A percentile compares a stretch with the other conserved stretches of the same genome.
Conservation (phyloP, 2,113 vertebrate genomes). For the Myotis brandtii region DNA sequence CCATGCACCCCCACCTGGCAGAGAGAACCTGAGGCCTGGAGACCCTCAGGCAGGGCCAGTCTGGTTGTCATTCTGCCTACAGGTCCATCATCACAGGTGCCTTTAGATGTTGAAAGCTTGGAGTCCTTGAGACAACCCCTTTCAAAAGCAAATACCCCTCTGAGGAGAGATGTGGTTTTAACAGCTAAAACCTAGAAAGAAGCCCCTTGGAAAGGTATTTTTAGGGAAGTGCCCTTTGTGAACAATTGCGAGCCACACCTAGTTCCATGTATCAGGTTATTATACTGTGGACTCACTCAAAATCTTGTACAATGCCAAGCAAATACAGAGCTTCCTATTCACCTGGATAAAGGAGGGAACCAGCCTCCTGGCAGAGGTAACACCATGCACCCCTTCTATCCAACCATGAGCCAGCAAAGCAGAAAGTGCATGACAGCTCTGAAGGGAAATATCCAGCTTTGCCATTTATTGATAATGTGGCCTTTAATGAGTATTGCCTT, state of each 20-base stretch:
- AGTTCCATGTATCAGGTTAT: background rate
- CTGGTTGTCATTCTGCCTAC: too few relatives aligned
- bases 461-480: background rate
- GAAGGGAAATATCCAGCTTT: background rate
- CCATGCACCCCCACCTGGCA: background rate
- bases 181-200: background rate
- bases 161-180: background rate
- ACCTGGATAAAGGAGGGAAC: background rate
- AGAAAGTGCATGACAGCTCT: background rate
- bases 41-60: background rate
- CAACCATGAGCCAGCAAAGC: background rate
- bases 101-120: background rate
- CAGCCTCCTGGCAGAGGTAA: background rate
- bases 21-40: background rate
- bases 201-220: background rate
- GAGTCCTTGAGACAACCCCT: background rate
- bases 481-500: background rate
- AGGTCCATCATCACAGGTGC: background rate
- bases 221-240: background rate
- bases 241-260: background rate
- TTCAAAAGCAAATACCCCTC: background rate
- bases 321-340: background rate
- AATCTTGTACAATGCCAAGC: background rate
- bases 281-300: background rate
- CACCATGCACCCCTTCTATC: rapidly evolving